Conservation (phyloP, 2,888 invertebrate species). For the Dendrolimus pini region DNA sequence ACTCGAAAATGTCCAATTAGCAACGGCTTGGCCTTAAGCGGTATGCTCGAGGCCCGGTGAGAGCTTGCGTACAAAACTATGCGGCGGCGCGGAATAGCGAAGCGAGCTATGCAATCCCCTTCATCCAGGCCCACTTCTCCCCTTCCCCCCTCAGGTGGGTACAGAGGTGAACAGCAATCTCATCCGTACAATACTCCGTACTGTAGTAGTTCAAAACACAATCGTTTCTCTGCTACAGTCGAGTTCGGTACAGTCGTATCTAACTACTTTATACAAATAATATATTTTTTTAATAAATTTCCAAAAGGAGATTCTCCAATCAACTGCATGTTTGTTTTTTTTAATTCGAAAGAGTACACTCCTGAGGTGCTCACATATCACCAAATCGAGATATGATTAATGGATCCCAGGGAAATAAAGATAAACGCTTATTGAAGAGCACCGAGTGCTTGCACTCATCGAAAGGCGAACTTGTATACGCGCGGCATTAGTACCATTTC, state of each 20-base stretch:
- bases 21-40: slow-evolving; percentile 49
- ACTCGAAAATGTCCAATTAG: slow-evolving; percentile 58
- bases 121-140: slow-evolving; percentile 18
- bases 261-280: too few species aligned
- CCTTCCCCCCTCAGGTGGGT: slow-evolving; percentile 37
- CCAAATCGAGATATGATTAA: too few species aligned
- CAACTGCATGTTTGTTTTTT: too few species aligned
- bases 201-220: slow-evolving; percentile 32
- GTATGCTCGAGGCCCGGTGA: slow-evolving; percentile 46
- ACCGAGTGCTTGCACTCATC: too few species aligned
- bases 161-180: slow-evolving; percentile 55
- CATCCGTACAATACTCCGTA: slow-evolving; percentile 44
- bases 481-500: too few species aligned
- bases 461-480: too few species aligned
- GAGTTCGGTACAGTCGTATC: slow-evolving; percentile 16
- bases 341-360: too few species aligned
- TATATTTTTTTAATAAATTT: too few species aligned
- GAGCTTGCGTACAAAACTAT: slow-evolving; percentile 66
- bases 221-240: slow-evolving; percentile 38
- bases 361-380: too few species aligned
- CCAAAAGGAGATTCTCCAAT: too few species aligned
- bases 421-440: too few species aligned
- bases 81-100: slow-evolving; percentile 53
- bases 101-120: slow-evolving; percentile 42
- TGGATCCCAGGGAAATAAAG: too few species aligned